These are phyloP conservation scores for Peromyscus melanophrys DNA, from an alignment of 2,797 vertebrate genomes.

Conservation along the genomic window DNA sequence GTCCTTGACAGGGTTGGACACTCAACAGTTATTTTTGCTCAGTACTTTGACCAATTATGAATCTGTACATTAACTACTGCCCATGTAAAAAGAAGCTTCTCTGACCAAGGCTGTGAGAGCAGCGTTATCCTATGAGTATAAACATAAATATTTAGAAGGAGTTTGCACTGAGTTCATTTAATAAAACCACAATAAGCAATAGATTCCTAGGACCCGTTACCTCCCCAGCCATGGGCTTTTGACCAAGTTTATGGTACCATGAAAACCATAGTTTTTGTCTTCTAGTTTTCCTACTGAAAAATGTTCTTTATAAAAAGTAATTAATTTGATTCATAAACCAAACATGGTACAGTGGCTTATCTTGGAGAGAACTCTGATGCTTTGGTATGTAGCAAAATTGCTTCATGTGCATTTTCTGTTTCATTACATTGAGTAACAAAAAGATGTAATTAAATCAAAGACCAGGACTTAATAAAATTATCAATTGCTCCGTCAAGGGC, in stretches of 20 bases:
- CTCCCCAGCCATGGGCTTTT: background rate
- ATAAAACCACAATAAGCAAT: background rate
- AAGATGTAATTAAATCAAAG: conserved; percentile 20
- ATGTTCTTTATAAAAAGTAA: conserved; percentile 46
- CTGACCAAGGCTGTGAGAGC: background rate
- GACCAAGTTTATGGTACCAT: background rate
- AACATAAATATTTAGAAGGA: background rate
- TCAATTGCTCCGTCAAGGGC: background rate
- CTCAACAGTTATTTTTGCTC: background rate
- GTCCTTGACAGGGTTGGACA: background rate
- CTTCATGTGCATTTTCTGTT: conserved; percentile 1
- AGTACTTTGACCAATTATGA: background rate
- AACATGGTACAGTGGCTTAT: background rate
- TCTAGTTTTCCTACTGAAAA: conserved; percentile 5
- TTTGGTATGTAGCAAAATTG: conserved; percentile 11
- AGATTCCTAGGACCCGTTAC: background rate
- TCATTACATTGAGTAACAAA: conserved; percentile 17
- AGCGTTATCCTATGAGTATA: background rate
- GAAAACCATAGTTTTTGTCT: conserved; percentile 30
- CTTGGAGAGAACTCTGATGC: background rate
- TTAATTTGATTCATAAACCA: conserved; percentile 30
- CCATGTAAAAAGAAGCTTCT: background rate
- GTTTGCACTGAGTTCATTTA: background rate
- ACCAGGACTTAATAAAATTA: conserved; percentile 41
- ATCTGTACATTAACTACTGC: background rate